These are phyloP conservation scores for Drosophila pandora DNA, from an alignment of 1,140 invertebrate species.

Conservation along the genomic window DNA sequence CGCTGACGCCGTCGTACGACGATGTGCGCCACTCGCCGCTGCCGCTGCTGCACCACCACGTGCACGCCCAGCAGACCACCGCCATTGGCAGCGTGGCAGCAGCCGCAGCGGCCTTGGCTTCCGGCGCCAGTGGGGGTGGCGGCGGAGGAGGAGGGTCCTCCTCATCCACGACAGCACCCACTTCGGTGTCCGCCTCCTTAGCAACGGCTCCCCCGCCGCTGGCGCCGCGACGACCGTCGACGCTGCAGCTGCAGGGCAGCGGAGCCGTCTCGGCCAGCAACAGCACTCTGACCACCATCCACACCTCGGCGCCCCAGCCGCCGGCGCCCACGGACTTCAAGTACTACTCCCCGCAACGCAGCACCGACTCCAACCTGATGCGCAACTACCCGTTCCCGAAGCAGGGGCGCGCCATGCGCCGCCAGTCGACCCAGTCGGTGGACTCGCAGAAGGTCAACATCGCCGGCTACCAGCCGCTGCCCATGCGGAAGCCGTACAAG, in stretches of 20 bases:
- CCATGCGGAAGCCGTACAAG: conserved; percentile 76
- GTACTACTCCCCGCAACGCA: conserved; percentile 81
- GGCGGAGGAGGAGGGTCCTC: conserved; percentile 33
- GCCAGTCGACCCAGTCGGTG: conserved; percentile 79
- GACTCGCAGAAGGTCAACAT: conserved; percentile 80
- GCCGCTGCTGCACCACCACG: conserved; percentile 75
- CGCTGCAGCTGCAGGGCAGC: conserved; percentile 69
- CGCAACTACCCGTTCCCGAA: conserved; percentile 80
- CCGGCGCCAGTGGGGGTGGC: conserved; percentile 24
- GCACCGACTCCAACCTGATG: conserved; percentile 62
- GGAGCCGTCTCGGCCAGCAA: conserved; percentile 64
- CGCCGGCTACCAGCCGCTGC: conserved; percentile 74
- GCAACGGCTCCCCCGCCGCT: conserved; percentile 56
- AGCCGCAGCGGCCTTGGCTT: conserved; percentile 32
- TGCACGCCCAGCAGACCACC: conserved; percentile 67
- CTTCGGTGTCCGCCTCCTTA: conserved; percentile 59
- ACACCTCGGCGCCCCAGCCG: conserved; percentile 65
- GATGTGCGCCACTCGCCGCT: conserved; percentile 76
- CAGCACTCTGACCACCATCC: conserved; percentile 71
- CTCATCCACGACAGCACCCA: conserved; percentile 61
- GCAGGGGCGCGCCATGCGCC: conserved; percentile 70
- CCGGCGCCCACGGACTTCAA: conserved; percentile 80
- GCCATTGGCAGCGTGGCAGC: conserved; percentile 68
- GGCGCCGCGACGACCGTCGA: conserved; percentile 74
- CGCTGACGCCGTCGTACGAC: conserved; percentile 79